phyloP scores from a whole-genome alignment of 2,113 vertebrate species.

The Cranoglanis bouderius region DNA sequence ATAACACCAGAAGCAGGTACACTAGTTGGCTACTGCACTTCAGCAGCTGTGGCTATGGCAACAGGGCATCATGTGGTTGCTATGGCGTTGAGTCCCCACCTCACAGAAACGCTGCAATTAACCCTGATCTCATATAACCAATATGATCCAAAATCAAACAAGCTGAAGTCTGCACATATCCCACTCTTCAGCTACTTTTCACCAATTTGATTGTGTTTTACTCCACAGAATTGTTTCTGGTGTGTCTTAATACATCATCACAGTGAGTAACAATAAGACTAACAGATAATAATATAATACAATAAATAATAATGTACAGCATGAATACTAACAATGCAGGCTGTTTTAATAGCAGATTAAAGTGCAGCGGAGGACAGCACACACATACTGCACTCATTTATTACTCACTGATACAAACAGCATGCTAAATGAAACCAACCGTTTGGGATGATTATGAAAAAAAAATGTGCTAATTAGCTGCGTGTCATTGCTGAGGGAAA shows the following conservation, averaged over 20 bases:
- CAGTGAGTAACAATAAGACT: neutral
- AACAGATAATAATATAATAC: neutral
- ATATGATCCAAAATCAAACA: neutral
- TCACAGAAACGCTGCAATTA: conserved; percentile 13
- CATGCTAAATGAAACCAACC: neutral
- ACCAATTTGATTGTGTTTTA: neutral
- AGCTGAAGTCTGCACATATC: too few relatives aligned
- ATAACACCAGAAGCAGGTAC: conserved; percentile 17
- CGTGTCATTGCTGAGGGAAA: neutral
- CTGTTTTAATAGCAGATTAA: neutral
- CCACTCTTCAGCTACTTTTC: neutral
- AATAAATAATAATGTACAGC: too few relatives aligned
- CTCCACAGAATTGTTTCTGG: neutral
- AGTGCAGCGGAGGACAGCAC: neutral
- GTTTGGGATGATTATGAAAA: neutral
- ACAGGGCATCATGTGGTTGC: conserved; percentile 43
- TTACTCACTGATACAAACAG: neutral
- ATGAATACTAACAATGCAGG: neutral
- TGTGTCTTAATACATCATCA: neutral
- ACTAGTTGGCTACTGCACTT: conserved; percentile 20
- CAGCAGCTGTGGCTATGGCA: conserved; percentile 45
- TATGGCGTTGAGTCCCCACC: neutral
- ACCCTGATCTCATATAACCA: neutral
- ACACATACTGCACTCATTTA: neutral
- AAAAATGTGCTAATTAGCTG: neutral